phyloP scores from a whole-genome alignment of 2,888 invertebrate species.

The Polydrusus pterygomalis region DNA sequence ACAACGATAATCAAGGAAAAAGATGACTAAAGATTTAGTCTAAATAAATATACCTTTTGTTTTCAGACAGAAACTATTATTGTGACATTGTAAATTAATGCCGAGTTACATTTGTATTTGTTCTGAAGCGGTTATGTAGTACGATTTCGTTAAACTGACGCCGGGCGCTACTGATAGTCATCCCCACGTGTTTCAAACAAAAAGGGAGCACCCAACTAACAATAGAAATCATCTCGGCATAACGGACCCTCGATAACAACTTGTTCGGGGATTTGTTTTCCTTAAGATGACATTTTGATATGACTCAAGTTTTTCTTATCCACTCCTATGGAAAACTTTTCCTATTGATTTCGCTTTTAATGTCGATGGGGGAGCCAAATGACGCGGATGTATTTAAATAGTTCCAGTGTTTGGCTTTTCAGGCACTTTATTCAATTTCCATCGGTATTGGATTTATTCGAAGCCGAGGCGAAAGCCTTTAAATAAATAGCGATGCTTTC shows the following conservation, averaged over 20 bases:
- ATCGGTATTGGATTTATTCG: conserved; percentile 46
- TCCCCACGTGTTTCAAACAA: conserved; percentile 13
- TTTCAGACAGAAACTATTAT: too few species aligned
- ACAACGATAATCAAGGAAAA: too few species aligned
- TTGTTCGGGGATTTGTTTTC: conserved; percentile 69
- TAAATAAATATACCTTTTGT: too few species aligned
- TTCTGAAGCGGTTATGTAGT: too few species aligned
- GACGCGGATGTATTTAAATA: conserved; percentile 61
- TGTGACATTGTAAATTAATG: too few species aligned
- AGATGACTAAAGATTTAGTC: too few species aligned
- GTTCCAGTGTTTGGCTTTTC: conserved; percentile 58
- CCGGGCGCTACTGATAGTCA: conserved; percentile 22
- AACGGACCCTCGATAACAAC: conserved; percentile 59
- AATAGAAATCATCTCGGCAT: conserved; percentile 42
- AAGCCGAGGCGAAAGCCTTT: conserved; percentile 36
- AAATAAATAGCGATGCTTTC: conserved; percentile 45
- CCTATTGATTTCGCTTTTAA: conserved; percentile 59
- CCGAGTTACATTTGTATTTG: too few species aligned
- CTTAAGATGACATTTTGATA: conserved; percentile 71
- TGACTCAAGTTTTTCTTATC: conserved; percentile 64
- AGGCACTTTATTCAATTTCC: conserved; percentile 58
- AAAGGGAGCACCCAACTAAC: conserved; percentile 41
- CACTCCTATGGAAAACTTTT: conserved; percentile 48
- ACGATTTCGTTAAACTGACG: too few species aligned
- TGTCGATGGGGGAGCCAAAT: conserved; percentile 56